These are phyloP conservation scores for Aphidius gifuensis DNA, from an alignment of 1,140 invertebrate species.

Conservation along the genomic window DNA sequence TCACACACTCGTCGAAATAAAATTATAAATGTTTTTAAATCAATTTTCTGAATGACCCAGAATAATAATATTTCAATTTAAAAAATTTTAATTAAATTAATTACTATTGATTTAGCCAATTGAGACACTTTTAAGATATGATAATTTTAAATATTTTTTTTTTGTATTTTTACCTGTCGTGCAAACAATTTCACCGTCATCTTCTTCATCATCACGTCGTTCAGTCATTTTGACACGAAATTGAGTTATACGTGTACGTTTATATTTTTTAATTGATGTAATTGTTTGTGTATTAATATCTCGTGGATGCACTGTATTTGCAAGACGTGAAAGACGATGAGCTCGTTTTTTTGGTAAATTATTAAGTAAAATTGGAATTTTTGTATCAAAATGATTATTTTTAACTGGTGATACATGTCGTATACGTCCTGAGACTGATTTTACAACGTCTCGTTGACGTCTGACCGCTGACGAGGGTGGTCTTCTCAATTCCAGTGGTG, in stretches of 20 bases:
- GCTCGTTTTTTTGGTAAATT: slow-evolving; percentile 18
- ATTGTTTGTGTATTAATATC: slow-evolving; percentile 20
- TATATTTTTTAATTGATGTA: background rate
- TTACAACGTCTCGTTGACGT: slow-evolving; percentile 26
- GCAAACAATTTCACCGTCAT: slow-evolving; percentile 37
- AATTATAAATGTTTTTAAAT: background rate
- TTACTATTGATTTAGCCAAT: background rate
- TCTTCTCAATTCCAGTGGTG: slow-evolving; percentile 11
- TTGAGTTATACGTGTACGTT: slow-evolving; percentile 35
- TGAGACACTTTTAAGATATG: background rate
- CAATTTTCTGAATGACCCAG: too few relatives aligned
- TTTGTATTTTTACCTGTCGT: slow-evolving; percentile 24
- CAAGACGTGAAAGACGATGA: slow-evolving; percentile 24
- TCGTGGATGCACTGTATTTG: slow-evolving; percentile 34
- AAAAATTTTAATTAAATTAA: background rate
- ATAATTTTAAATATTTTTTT: background rate
- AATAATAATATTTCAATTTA: too few relatives aligned
- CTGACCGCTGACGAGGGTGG: slow-evolving; percentile 23
- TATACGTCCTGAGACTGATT: slow-evolving; percentile 4
- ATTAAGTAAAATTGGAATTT: background rate
- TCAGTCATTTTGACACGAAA: slow-evolving; percentile 40
- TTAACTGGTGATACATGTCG: slow-evolving; percentile 14
- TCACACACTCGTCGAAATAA: background rate
- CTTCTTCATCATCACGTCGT: slow-evolving; percentile 29
- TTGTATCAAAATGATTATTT: slow-evolving; percentile 1